These are phyloP conservation scores for Alcedo atthis DNA, from an alignment of 2,797 vertebrate genomes.

Conservation along the genomic window DNA sequence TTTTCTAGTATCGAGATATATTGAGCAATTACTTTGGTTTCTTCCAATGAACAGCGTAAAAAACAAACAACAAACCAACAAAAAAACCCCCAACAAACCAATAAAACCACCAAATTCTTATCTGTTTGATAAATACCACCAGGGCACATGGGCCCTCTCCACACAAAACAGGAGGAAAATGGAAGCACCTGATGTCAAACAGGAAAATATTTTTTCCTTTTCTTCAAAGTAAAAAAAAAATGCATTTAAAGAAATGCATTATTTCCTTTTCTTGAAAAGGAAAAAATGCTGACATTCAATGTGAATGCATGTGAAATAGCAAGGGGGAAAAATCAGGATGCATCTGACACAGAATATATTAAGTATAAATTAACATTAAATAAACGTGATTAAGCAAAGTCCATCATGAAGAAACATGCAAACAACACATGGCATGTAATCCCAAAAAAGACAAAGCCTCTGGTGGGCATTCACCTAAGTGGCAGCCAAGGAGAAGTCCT, in stretches of 20 bases:
- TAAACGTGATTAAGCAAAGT: not conserved
- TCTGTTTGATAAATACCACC: not conserved
- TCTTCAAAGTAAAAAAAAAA: not conserved
- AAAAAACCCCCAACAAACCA: not conserved
- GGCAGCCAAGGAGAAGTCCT: not conserved
- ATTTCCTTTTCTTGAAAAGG: not conserved
- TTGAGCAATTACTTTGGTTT: constrained; percentile 9
- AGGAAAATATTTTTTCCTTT: not conserved
- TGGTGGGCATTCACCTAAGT: not conserved
- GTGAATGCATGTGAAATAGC: not conserved
- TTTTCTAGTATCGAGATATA: constrained; percentile 38
- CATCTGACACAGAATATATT: not conserved
- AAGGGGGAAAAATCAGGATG: not conserved
- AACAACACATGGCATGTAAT: not conserved
- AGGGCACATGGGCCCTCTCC: not conserved
- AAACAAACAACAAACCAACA: not conserved
- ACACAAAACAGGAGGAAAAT: not conserved
- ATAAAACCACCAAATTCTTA: not conserved
- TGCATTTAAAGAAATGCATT: not conserved
- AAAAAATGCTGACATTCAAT: not conserved
- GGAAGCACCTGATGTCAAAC: not conserved
- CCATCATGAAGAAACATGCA: not conserved
- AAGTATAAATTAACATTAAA: not conserved
- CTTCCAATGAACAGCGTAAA: not conserved
- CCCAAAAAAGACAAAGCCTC: not conserved